These are phyloP conservation scores for Oeneis ivallda DNA, from an alignment of 2,888 invertebrate genomes.

Conservation along the genomic window DNA sequence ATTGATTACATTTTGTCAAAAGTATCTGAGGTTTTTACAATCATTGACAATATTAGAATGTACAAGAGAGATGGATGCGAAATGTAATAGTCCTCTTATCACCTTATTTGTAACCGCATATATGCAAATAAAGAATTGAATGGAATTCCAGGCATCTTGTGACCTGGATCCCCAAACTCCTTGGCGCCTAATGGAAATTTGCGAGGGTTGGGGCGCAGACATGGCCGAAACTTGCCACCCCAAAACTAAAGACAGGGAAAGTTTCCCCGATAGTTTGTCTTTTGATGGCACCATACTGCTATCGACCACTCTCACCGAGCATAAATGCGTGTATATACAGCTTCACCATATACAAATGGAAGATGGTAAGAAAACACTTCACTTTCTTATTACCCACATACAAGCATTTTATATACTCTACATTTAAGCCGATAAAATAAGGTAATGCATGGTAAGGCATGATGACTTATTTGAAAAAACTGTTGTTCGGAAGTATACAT, in stretches of 20 bases:
- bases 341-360: slow-evolving; percentile 64
- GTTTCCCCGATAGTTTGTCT: slow-evolving; percentile 58
- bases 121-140: too few relatives aligned
- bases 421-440: too few relatives aligned
- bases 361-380: slow-evolving; percentile 53
- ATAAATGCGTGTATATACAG: slow-evolving; percentile 62
- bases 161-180: slow-evolving; percentile 56
- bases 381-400: neutral
- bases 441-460: too few relatives aligned
- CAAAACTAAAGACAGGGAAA: slow-evolving; percentile 47
- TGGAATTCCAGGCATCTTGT: slow-evolving; percentile 53
- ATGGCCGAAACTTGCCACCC: slow-evolving; percentile 59
- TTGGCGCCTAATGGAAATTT: slow-evolving; percentile 70
- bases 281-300: slow-evolving; percentile 61
- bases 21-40: too few relatives aligned
- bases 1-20: too few relatives aligned
- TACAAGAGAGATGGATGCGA: too few relatives aligned
- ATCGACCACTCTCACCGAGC: slow-evolving; percentile 49
- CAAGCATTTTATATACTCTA: too few relatives aligned
- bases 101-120: too few relatives aligned
- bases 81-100: too few relatives aligned
- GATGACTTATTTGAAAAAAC: too few relatives aligned
- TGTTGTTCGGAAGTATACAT: too few relatives aligned
- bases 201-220: slow-evolving; percentile 71
- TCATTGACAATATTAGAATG: too few relatives aligned